phyloP scores from a whole-genome alignment of 2,888 invertebrate species.

The Melangyna quadrimaculata region DNA sequence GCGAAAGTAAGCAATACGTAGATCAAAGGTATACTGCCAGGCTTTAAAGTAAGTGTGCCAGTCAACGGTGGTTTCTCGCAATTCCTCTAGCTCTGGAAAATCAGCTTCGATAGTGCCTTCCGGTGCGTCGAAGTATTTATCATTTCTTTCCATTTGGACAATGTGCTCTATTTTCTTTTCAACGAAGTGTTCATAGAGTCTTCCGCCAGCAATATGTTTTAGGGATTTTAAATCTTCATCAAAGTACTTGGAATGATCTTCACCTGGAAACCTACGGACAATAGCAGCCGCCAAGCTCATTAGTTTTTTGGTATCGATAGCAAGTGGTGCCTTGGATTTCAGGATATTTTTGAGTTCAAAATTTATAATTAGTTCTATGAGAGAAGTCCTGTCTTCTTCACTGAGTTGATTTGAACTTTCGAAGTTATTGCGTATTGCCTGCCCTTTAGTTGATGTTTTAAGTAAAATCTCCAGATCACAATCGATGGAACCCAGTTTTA shows the following conservation, averaged over 20 bases:
- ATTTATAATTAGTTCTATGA: background rate
- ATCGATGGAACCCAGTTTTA: background rate
- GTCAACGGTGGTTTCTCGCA: background rate
- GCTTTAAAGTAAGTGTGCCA: conserved; percentile 2
- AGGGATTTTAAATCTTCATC: background rate
- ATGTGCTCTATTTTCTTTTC: background rate
- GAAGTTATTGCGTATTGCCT: background rate
- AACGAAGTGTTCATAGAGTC: conserved; percentile 9
- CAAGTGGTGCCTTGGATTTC: background rate
- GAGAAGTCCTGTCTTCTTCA: background rate
- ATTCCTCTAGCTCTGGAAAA: conserved; percentile 34
- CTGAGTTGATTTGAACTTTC: background rate
- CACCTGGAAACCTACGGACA: conserved; percentile 5
- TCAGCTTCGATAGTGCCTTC: background rate
- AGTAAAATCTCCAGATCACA: background rate
- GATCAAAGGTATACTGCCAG: background rate
- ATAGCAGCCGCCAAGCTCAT: conserved; percentile 3
- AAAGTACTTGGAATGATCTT: background rate
- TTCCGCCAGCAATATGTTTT: background rate
- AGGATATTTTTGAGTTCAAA: conserved; percentile 15
- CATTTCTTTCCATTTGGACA: background rate
- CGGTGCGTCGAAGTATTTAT: background rate
- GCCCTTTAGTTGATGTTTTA: background rate
- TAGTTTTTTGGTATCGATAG: background rate
- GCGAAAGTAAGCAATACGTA: background rate